Evolutionary conservation across 2,888 invertebrate genomes (phyloP).

Genomic region (Ochropleura plecta): DNA sequence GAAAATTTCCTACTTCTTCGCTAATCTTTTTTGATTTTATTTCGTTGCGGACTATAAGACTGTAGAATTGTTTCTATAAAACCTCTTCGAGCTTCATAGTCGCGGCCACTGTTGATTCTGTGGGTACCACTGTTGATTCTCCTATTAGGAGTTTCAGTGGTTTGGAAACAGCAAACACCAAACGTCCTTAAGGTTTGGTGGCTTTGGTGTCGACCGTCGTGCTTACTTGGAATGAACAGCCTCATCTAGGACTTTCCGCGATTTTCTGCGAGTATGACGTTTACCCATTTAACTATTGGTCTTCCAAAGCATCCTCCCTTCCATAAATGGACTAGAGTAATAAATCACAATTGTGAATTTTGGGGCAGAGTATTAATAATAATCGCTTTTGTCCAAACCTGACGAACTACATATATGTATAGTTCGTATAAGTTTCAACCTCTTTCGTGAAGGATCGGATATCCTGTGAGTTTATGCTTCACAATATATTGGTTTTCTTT

Average conservation of each 20-base stretch:
- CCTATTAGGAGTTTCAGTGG: too few relatives aligned
- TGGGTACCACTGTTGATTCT: too few relatives aligned
- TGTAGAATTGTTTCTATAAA: too few relatives aligned
- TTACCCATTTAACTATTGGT: neutral
- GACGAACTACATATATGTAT: slow-evolving; percentile 4
- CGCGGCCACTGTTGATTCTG: too few relatives aligned
- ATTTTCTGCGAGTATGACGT: neutral
- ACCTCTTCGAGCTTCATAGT: too few relatives aligned
- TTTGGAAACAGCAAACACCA: too few relatives aligned
- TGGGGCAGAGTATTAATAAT: neutral
- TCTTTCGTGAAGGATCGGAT: slow-evolving; percentile 41
- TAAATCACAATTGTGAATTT: neutral
- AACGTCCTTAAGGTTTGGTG: too few relatives aligned
- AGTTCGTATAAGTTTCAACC: slow-evolving; percentile 12
- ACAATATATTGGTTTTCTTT: slow-evolving; percentile 54
- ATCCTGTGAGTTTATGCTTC: slow-evolving; percentile 44
- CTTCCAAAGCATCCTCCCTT: neutral
- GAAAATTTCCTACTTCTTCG: too few relatives aligned
- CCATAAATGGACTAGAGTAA: neutral
- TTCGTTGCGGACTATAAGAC: too few relatives aligned
- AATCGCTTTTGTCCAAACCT: neutral
- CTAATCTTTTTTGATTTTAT: too few relatives aligned
- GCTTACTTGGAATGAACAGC: neutral
- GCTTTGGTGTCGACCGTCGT: neutral
- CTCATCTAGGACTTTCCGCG: neutral